Evolutionary conservation across 1,140 invertebrate genomes (phyloP).

Genomic region (Micrasema longulum): DNA sequence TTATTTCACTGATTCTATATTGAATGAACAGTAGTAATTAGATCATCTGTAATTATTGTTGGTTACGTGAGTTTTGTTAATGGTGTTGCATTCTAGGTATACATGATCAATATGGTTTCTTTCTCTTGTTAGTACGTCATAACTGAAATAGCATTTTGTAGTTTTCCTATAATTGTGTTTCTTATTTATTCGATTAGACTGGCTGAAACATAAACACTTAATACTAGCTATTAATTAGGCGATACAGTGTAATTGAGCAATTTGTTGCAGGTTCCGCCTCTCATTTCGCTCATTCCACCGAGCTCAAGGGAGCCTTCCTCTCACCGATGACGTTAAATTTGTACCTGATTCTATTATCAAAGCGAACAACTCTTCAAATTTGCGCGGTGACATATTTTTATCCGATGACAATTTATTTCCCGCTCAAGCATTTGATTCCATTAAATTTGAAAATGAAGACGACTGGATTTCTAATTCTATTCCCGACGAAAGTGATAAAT

Average conservation of each 20-base stretch:
- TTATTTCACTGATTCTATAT: too few relatives aligned
- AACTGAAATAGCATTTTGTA: neutral
- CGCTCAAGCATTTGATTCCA: neutral
- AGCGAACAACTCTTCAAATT: neutral
- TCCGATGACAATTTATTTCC: neutral
- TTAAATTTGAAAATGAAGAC: neutral
- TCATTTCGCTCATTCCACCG: slow-evolving; percentile 30
- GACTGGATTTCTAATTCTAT: slow-evolving; percentile 1
- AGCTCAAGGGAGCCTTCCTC: slow-evolving; percentile 9
- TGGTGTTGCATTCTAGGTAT: too few relatives aligned
- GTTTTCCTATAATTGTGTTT: neutral
- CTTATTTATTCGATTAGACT: neutral
- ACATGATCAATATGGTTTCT: too few relatives aligned
- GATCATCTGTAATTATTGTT: too few relatives aligned
- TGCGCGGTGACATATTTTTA: too few relatives aligned
- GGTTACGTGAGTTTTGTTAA: too few relatives aligned
- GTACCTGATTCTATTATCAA: slow-evolving; percentile 1
- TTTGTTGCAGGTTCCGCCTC: slow-evolving; percentile 36
- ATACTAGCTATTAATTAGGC: slow-evolving; percentile 7
- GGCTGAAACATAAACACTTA: neutral
- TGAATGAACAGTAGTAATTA: too few relatives aligned
- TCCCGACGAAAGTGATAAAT: slow-evolving; percentile 30
- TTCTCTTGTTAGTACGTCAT: too few relatives aligned
- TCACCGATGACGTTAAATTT: slow-evolving; percentile 4
- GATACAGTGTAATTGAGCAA: slow-evolving; percentile 35